Conservation (phyloP, 1,140 invertebrate genomes). For the Papilio helenus region DNA sequence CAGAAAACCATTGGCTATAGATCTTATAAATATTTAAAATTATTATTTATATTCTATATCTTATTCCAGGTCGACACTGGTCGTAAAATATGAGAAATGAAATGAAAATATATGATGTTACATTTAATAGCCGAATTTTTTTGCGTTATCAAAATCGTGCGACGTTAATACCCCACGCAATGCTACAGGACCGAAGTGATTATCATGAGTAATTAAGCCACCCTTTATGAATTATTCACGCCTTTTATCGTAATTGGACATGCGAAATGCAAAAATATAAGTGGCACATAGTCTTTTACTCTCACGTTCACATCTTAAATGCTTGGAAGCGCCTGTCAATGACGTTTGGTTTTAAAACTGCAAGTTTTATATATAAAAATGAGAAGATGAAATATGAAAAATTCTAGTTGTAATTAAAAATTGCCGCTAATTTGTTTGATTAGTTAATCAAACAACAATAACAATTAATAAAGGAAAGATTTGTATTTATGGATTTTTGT, state of each 20-base stretch:
- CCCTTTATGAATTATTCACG: slow-evolving; percentile 56
- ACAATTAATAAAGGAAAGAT: too few relatives aligned
- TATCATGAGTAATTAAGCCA: slow-evolving; percentile 70
- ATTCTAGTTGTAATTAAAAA: neutral
- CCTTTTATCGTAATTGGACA: slow-evolving; percentile 48
- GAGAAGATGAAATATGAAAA: neutral
- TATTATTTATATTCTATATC: neutral
- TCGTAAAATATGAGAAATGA: slow-evolving; percentile 7
- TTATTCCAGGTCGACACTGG: slow-evolving; percentile 8
- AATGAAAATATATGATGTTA: slow-evolving; percentile 23
- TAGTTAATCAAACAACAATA: too few relatives aligned
- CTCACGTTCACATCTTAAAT: neutral
- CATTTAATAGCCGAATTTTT: slow-evolving; percentile 36
- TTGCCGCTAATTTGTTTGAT: too few relatives aligned
- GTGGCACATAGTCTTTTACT: neutral
- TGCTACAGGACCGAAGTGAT: slow-evolving; percentile 56
- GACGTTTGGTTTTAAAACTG: neutral
- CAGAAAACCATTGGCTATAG: too few relatives aligned
- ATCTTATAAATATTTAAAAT: neutral
- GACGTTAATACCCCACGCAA: slow-evolving; percentile 68
- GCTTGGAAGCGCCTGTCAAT: neutral
- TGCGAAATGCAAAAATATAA: slow-evolving; percentile 42
- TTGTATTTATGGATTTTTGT: too few relatives aligned
- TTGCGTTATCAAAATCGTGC: slow-evolving; percentile 53
- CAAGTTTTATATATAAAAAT: too few relatives aligned